A percentile compares a stretch with the other conserved stretches of the same genome.
phyloP scores from a whole-genome alignment of 1,140 invertebrate species.

The Conopomorpha cramerella region DNA sequence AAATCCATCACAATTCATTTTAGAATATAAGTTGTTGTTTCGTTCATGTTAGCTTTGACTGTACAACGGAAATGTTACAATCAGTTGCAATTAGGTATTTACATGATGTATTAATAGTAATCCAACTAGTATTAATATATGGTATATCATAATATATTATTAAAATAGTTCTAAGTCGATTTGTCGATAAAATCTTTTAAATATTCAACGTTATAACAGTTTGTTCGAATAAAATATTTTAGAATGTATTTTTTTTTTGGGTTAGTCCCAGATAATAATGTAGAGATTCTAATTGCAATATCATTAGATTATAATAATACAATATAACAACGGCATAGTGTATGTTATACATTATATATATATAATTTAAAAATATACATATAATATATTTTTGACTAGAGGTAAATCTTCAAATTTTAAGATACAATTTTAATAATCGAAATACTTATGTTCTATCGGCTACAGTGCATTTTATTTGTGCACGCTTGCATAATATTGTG shows the following conservation, averaged over 20 bases:
- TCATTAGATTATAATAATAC: background rate
- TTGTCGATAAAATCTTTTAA: constrained; percentile 57
- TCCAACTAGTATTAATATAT: constrained; percentile 14
- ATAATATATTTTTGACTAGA: background rate
- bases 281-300: background rate
- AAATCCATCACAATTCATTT: constrained; percentile 58
- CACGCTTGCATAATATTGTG: too few relatives aligned
- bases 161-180: constrained; percentile 46
- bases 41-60: too few relatives aligned
- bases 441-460: too few relatives aligned
- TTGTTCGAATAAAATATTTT: too few relatives aligned
- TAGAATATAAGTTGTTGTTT: constrained; percentile 57
- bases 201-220: constrained; percentile 45
- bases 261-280: background rate
- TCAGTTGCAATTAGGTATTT: constrained; percentile 13
- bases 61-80: too few relatives aligned
- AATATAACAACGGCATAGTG: too few relatives aligned
- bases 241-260: background rate
- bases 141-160: constrained; percentile 7
- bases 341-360: background rate
- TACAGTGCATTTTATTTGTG: too few relatives aligned
- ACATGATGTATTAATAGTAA: constrained; percentile 11
- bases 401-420: background rate
- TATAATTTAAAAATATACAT: background rate
- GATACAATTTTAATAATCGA: too few relatives aligned